Evolutionary conservation across 1,140 invertebrate species (phyloP).

Genomic region (Eumaeus atala): DNA sequence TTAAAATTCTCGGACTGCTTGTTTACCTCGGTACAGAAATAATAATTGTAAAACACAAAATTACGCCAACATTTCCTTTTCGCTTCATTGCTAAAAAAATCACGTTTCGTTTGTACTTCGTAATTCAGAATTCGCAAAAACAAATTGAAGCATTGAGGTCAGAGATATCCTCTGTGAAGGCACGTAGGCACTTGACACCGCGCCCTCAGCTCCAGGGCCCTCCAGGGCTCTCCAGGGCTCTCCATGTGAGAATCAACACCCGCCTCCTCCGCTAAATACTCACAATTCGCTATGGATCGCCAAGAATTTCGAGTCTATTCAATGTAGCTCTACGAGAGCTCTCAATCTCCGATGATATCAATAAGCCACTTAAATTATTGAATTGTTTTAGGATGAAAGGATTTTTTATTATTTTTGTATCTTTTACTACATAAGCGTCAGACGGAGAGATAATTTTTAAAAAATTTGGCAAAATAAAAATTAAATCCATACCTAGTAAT

Average conservation of each 20-base stretch:
- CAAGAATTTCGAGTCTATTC: slow-evolving; percentile 14
- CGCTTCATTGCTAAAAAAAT: background rate
- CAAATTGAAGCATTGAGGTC: slow-evolving; percentile 27
- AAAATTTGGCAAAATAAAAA: no score
- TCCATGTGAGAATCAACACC: slow-evolving; percentile 28
- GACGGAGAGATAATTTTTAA: no score
- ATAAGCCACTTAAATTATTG: no score
- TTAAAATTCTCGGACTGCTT: no score
- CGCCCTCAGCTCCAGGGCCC: slow-evolving; percentile 21
- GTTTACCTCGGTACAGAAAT: no score
- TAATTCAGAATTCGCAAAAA: slow-evolving; percentile 19
- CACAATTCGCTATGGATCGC: slow-evolving; percentile 13
- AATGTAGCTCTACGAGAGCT: no score
- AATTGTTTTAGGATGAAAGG: no score
- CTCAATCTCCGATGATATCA: no score
- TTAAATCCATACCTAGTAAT: no score
- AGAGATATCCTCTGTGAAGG: slow-evolving; percentile 24
- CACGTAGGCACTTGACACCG: slow-evolving; percentile 34
- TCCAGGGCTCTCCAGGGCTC: slow-evolving; percentile 26
- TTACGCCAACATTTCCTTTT: background rate
- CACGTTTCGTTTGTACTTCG: slow-evolving; percentile 4
- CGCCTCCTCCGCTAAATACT: slow-evolving; percentile 26
- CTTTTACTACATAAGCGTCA: no score
- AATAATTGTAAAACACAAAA: no score
- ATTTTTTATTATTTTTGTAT: no score